Base-by-base conservation (phyloP, 2,797 vertebrate species). In the Manis pentadactyla region DNA sequence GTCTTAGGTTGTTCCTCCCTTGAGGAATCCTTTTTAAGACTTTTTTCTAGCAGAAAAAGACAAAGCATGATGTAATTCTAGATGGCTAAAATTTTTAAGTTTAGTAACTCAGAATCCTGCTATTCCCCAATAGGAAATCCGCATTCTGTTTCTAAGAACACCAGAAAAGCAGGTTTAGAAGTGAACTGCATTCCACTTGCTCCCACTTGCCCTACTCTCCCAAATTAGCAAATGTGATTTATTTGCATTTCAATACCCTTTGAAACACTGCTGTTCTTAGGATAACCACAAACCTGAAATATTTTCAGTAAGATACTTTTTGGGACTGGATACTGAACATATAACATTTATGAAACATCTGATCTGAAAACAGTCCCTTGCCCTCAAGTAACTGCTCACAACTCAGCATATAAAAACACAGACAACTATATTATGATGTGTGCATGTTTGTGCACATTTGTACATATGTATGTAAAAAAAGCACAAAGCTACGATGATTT, bases 361-460 rank as follows among this genome's bases (percentile, higher is more conserved):
- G 34, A 29, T 25, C n/a, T 39, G 46, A 59, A 90, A 90, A 66
- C 4, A 75, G 4, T 42, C 46, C 39, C 69, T n/a, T 23, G 23
- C 1, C 29, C 39, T 79, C 73, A 68, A 73, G 57, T 5, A 59
- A 42, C 42, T 42, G 87, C 31, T 84, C 42, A 53, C 29, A 81
- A 37, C 14, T n/a, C 14, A 77, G 21, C 0, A 51, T 15, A 68
- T 7, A 39, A 84, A 84, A 74, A 37, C 64, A 85, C 18, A 18
- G 51, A 42, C 42, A 78, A 61, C 19, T n/a, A 37, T 13, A 63
- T 9, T 27, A 37, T 2, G 34, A 27, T 2, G 31, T 49, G 13
- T 18, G 27, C 3, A 1, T 27, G 27, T 69, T 2, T 63, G 46
- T 57, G 34, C 25, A 0, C 5, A 1, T 11, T 23, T 3, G 2